Base-by-base conservation (phyloP, 2,113 vertebrate genomes). In the Lagopus leucura region DNA sequence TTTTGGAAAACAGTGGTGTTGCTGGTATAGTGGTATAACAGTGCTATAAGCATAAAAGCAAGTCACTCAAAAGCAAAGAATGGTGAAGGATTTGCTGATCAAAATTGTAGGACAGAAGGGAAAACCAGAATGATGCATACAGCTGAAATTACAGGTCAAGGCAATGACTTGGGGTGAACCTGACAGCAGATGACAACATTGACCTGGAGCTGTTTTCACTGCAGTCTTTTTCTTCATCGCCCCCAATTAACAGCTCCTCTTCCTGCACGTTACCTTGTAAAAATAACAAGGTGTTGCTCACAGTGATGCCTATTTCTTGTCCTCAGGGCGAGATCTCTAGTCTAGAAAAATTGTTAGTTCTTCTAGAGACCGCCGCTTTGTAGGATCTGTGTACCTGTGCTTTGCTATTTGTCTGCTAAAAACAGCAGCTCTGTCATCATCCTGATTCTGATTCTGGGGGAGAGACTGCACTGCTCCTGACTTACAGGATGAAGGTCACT, bases 351-450 rank as follows among this genome's bases (percentile, higher is more conserved):
- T 25, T 2, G 17, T 18, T 67, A 30, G 19, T 6, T 64, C 63
- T 83, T 48, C 60, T 25, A 63, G 30, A 47, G 20, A 18, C 43
- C 38, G 20, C 30, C 11, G 32, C n/a, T n/a, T 2, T 1, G 5
- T n/a, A 63, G 36, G 63, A 60, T n/a, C 20, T 81, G 48, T 57
- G 69, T 65, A 64, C 18, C 21, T 32, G 13, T 30, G 11, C 43
- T 42, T 24, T 55, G 2, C 22, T 57, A 13, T 54, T 73, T 69
- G 9, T 43, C 76, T 43, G 2, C 27, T 58, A 55, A 77, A 76
- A 71, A 67, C 0, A 3, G 63, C 19, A 45, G 45, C 11, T 65
- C 40, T 70, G 22, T 4, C 0, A 1, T 15, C 36, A 42, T 18
- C 40, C 30, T 1, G 2, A 6, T 45, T 2, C 65, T 16, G 10